phyloP scores from a whole-genome alignment of 1,140 invertebrate species.

The Eufriesea mexicana region DNA sequence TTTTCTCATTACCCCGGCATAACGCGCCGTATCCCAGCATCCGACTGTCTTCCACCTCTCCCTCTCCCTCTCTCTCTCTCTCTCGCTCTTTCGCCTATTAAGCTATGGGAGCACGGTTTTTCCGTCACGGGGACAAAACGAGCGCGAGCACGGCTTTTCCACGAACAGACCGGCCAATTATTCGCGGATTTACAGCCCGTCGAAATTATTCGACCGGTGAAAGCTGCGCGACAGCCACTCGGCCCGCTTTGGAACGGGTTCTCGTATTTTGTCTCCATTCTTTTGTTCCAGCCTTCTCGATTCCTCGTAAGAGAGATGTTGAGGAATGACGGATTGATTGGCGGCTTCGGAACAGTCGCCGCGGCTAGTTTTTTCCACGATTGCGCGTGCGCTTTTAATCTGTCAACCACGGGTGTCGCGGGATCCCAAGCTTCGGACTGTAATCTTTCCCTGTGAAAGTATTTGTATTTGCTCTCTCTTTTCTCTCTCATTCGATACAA shows the following conservation, averaged over 20 bases:
- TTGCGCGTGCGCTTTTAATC: no score
- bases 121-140: constrained; percentile 6
- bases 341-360: constrained; percentile 15
- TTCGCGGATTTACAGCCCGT: neutral
- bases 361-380: constrained; percentile 12
- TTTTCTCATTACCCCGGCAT: constrained; percentile 48
- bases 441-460: no score
- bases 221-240: constrained; percentile 33
- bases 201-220: constrained; percentile 51
- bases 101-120: constrained; percentile 3
- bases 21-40: constrained; percentile 30
- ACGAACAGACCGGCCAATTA: constrained; percentile 25
- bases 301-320: neutral
- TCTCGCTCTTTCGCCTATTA: neutral
- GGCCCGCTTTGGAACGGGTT: constrained; percentile 13
- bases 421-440: no score
- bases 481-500: no score
- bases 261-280: neutral
- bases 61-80: no score
- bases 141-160: constrained; percentile 17
- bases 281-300: neutral
- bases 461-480: no score
- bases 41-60: neutral
- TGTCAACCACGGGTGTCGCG: no score
- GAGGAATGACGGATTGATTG: neutral